These are phyloP conservation scores for Acromyrmex heyeri DNA, from an alignment of 1,140 invertebrate genomes.

Conservation along the genomic window DNA sequence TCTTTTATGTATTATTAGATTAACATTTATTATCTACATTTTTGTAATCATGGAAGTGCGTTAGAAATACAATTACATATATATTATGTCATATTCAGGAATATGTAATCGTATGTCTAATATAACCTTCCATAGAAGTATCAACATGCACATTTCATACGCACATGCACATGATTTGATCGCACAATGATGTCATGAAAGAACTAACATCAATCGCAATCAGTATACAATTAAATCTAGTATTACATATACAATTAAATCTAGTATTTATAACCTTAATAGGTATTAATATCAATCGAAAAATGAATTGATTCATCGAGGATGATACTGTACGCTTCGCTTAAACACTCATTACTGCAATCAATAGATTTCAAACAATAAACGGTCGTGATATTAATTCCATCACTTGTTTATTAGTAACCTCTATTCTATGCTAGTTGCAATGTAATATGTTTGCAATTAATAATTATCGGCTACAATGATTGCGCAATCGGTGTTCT, in stretches of 20 bases:
- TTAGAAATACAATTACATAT: constrained; percentile 12
- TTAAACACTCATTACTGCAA: constrained; percentile 52
- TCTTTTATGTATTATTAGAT: background rate
- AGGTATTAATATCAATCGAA: background rate
- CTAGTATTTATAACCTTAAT: background rate
- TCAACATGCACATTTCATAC: too few species aligned
- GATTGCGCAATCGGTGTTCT: constrained; percentile 58
- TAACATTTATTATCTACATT: background rate
- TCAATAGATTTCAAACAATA: constrained; percentile 57
- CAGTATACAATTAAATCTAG: constrained; percentile 15
- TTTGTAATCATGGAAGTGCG: background rate
- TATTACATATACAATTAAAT: constrained; percentile 33
- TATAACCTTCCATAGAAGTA: constrained; percentile 4
- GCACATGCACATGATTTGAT: background rate
- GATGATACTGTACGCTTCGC: constrained; percentile 38
- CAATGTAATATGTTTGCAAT: constrained; percentile 60
- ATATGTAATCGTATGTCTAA: constrained; percentile 18
- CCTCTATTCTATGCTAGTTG: constrained; percentile 47
- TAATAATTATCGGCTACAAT: constrained; percentile 37
- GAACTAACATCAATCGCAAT: background rate
- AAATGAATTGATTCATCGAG: constrained; percentile 37
- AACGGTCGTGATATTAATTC: constrained; percentile 52
- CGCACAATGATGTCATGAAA: constrained; percentile 10
- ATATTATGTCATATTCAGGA: background rate
- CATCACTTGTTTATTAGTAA: constrained; percentile 50